Evolutionary conservation across 2,113 vertebrate genomes (phyloP).

Genomic region (Eubucco bourcierii): DNA sequence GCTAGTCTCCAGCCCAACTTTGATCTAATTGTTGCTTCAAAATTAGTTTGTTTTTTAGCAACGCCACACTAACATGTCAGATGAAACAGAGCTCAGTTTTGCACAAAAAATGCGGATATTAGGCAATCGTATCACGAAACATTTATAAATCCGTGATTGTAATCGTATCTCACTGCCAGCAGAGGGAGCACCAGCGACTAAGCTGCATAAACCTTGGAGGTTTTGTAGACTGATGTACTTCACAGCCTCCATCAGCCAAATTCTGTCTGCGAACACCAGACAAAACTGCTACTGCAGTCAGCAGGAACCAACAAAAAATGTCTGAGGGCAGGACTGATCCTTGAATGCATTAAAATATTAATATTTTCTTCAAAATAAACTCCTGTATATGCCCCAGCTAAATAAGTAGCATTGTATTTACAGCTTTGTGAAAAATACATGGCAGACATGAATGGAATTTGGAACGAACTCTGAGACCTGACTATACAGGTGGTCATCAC

Average conservation of each 20-base stretch:
- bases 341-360: background rate
- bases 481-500: background rate
- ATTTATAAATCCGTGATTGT: background rate
- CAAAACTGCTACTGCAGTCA: background rate
- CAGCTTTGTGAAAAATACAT: background rate
- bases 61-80: slow-evolving; percentile 12
- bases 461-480: background rate
- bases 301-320: background rate
- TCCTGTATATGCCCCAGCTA: background rate
- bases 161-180: slow-evolving; percentile 64
- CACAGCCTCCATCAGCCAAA: background rate
- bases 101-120: background rate
- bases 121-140: background rate
- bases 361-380: background rate
- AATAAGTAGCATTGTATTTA: background rate
- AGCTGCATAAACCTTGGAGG: background rate
- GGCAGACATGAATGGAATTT: background rate
- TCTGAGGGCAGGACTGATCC: background rate
- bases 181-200: slow-evolving; percentile 76
- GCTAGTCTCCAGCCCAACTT: background rate
- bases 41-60: background rate
- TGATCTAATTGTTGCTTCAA: background rate
- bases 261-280: background rate
- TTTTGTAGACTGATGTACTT: background rate
- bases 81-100: slow-evolving; percentile 33